phyloP scores from a whole-genome alignment of 2,888 invertebrate species.

The Xestia c-nigrum region DNA sequence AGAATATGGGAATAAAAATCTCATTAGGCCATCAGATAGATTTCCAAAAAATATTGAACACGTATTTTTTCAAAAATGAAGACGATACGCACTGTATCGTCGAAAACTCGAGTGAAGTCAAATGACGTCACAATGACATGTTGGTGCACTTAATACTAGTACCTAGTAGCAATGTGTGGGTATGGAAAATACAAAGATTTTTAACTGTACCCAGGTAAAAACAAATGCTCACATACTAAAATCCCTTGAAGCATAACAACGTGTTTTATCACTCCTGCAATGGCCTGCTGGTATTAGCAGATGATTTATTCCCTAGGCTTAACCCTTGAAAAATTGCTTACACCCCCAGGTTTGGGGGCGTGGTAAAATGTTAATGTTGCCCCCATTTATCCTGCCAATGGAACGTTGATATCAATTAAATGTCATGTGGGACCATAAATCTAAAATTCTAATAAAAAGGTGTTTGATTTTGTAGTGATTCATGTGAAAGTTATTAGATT shows the following conservation, averaged over 20 bases:
- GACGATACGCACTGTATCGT: no score
- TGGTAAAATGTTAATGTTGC: constrained; percentile 63
- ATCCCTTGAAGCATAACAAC: constrained; percentile 50
- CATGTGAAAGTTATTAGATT: background rate
- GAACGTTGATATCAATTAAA: constrained; percentile 56
- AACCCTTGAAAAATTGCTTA: constrained; percentile 68
- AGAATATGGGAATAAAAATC: no score
- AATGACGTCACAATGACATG: no score
- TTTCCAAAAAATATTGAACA: no score
- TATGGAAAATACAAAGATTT: constrained; percentile 1
- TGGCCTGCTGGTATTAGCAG: constrained; percentile 61
- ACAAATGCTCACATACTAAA: constrained; percentile 18
- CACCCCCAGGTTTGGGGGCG: constrained; percentile 54
- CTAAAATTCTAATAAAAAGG: constrained; percentile 13
- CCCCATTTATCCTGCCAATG: constrained; percentile 45
- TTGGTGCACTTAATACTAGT: no score
- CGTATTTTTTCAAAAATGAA: no score
- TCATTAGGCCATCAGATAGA: no score
- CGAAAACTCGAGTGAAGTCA: no score
- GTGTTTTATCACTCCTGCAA: constrained; percentile 64
- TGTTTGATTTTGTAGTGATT: background rate
- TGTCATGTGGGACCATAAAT: constrained; percentile 13
- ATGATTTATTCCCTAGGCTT: constrained; percentile 67
- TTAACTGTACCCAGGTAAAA: constrained; percentile 3
- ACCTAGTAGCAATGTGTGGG: background rate